These are phyloP conservation scores for Anhinga anhinga DNA, from an alignment of 2,113 vertebrate genomes.

Conservation along the genomic window DNA sequence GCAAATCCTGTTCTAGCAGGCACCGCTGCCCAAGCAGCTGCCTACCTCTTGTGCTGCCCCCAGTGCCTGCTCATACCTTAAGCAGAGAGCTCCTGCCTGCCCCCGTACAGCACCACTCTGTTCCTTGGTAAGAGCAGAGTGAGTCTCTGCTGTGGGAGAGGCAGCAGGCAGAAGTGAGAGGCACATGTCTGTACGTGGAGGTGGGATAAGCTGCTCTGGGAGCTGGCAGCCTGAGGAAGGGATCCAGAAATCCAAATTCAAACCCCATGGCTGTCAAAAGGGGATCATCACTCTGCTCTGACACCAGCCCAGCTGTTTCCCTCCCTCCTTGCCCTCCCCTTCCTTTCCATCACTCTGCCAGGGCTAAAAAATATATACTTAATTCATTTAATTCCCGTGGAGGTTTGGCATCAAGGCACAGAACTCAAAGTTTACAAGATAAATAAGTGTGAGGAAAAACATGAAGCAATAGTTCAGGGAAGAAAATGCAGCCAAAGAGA, in stretches of 20 bases:
- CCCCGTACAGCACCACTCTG: background rate
- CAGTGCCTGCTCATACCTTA: background rate
- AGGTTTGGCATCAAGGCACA: background rate
- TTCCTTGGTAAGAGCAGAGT: background rate
- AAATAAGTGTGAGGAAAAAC: background rate
- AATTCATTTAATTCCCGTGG: background rate
- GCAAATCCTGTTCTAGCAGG: background rate
- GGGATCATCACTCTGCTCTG: background rate
- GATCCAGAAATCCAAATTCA: background rate
- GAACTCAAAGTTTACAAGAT: background rate
- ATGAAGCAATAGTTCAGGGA: background rate
- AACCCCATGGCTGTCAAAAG: background rate
- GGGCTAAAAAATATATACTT: background rate
- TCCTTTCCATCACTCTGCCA: background rate
- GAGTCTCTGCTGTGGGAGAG: background rate
- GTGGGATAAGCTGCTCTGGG: background rate
- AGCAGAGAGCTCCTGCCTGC: background rate
- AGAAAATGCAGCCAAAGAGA: background rate
- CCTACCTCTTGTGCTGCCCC: background rate
- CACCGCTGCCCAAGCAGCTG: background rate
- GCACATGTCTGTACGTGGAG: accelerated
- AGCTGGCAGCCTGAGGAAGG: background rate
- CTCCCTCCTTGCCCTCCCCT: background rate
- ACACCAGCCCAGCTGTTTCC: background rate
- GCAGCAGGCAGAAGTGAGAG: background rate